phyloP scores from a whole-genome alignment of 2,888 invertebrate genomes.

The Diplolepis rosae region DNA sequence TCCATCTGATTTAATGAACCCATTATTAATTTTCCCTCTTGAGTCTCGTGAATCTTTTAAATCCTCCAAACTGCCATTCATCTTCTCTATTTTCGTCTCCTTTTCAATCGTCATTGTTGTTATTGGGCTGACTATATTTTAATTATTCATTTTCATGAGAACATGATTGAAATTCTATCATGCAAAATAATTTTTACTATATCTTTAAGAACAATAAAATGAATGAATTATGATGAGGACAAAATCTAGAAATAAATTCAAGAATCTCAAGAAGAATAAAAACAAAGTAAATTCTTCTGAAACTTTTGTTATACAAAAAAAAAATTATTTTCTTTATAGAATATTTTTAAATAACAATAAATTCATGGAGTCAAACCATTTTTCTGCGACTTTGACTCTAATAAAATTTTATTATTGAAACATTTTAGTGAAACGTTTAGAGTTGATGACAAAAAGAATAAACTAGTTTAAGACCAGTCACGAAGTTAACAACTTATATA shows the following conservation, averaged over 20 bases:
- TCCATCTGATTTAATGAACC: conserved; percentile 17
- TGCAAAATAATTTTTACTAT: too few relatives aligned
- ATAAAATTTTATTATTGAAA: background rate
- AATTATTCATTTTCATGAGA: too few relatives aligned
- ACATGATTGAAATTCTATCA: too few relatives aligned
- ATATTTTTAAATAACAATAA: too few relatives aligned
- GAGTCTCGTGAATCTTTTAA: background rate
- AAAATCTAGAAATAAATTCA: background rate
- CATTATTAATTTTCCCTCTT: conserved; percentile 12
- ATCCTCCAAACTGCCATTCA: conserved; percentile 1
- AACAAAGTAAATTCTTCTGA: too few relatives aligned
- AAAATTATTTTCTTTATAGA: too few relatives aligned
- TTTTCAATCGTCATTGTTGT: conserved; percentile 54
- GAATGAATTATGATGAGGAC: background rate
- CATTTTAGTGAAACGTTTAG: background rate
- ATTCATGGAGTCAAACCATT: too few relatives aligned
- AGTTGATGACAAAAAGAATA: background rate
- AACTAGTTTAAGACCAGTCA: background rate
- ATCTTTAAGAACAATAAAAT: too few relatives aligned
- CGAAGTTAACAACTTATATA: conserved; percentile 15
- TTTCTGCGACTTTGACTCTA: background rate
- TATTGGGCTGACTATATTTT: conserved; percentile 44
- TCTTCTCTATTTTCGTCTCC: conserved; percentile 52
- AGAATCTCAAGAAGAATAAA: background rate
- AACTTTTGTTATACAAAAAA: too few relatives aligned